These are phyloP conservation scores for Lota lota DNA, from an alignment of 2,113 vertebrate genomes.

Conservation along the genomic window DNA sequence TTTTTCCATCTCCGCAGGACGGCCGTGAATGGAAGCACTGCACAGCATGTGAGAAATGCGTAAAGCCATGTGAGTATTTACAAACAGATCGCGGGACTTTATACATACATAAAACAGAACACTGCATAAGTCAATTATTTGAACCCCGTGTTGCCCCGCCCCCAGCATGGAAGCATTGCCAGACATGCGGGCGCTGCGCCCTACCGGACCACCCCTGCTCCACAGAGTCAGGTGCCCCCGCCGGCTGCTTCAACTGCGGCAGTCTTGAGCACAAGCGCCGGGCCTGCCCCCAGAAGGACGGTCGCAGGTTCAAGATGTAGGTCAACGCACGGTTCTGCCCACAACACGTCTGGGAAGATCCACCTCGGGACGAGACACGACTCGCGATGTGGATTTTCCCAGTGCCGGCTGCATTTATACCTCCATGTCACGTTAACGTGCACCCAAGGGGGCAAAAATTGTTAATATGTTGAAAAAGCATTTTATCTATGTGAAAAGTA, in stretches of 20 bases:
- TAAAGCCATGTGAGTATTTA: constrained; percentile 87
- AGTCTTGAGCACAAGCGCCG: constrained; percentile 81
- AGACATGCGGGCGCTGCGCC: constrained; percentile 76
- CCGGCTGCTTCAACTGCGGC: constrained; percentile 85
- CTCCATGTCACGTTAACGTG: too few relatives aligned
- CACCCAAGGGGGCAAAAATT: too few relatives aligned
- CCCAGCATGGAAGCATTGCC: constrained; percentile 90
- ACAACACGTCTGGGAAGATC: too few relatives aligned
- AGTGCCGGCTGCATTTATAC: too few relatives aligned
- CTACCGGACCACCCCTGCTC: constrained; percentile 80
- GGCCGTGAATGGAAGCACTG: constrained; percentile 92
- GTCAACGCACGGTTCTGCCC: background rate
- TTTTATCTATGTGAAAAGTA: too few relatives aligned
- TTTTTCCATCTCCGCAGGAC: constrained; percentile 71
- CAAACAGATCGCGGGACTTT: too few relatives aligned
- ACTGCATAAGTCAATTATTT: background rate
- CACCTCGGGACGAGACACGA: too few relatives aligned
- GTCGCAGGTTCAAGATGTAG: constrained; percentile 29
- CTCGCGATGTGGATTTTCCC: too few relatives aligned
- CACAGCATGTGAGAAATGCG: constrained; percentile 82
- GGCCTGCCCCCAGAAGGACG: constrained; percentile 67
- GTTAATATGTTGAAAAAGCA: too few relatives aligned
- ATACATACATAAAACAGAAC: background rate
- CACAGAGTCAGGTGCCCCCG: background rate
- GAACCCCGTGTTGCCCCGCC: background rate